phyloP scores from a whole-genome alignment of 2,888 invertebrate species.

The Diarsia mendica region DNA sequence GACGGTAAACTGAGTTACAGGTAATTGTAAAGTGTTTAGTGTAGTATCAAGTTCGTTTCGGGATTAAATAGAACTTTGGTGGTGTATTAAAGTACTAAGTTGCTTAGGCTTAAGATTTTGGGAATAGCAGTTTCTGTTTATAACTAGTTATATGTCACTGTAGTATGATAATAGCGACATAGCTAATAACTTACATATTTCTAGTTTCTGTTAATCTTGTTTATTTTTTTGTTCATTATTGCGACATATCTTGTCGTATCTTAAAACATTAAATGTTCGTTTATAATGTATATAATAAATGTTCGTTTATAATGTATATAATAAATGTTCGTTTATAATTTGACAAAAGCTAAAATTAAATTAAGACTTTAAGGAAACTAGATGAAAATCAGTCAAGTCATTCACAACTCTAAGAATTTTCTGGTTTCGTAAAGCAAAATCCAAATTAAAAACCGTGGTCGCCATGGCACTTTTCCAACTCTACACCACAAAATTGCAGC shows the following conservation, averaged over 20 bases:
- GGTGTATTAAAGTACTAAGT: conserved; percentile 1
- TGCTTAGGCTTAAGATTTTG: neutral
- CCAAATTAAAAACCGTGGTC: neutral
- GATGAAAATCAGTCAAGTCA: neutral
- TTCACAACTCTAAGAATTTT: neutral
- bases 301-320: too few species aligned
- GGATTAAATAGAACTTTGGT: conserved; percentile 17
- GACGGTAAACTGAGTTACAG: conserved; percentile 18
- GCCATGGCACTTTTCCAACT: conserved; percentile 20
- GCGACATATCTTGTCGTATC: neutral
- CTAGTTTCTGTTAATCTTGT: neutral
- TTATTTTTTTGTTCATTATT: neutral
- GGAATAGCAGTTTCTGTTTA: neutral
- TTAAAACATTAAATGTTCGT: neutral
- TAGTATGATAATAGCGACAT: neutral
- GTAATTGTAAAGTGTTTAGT: conserved; percentile 31
- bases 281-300: too few species aligned
- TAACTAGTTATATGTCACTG: neutral
- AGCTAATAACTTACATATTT: neutral
- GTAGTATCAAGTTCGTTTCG: conserved; percentile 35
- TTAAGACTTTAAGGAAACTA: neutral
- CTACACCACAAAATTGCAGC: neutral
- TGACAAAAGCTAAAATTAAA: neutral
- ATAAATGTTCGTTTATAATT: neutral
- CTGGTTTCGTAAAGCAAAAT: neutral